Evolutionary conservation across 2,888 invertebrate species (phyloP), one percentile per base, ranked within the genome.

Genomic region (Eupelmus urozonus): DNA sequence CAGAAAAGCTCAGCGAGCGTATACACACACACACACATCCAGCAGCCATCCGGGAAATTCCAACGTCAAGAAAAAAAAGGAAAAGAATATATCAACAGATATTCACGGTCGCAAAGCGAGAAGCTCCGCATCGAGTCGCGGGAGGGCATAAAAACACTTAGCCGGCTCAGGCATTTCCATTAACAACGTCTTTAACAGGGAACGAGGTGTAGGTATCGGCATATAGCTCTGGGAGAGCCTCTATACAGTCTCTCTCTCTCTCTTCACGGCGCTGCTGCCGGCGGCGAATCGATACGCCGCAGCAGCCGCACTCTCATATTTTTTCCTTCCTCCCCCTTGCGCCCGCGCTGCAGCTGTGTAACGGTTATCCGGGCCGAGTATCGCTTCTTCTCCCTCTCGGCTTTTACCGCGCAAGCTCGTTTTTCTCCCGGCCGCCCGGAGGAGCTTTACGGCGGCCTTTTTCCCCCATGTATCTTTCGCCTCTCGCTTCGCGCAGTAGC

Each of bases 141-240:
- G 18, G 45, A 62, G 40, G 2, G 23, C 49, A 60, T 42, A 45
- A 63, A 72, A 70, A 76, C 53, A 70, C 63, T 69, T 57, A 63
- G 25, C 51, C n/a, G 29, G 53, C 49, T 59, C 29, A 18, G 40
- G 45, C n/a, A 76, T 76, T 76, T 76, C 63, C 59, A 76, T 76
- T 71, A 71, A 71, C 62, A 65, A 59, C 53, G 40, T 65, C 51
- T 65, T 59, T 71, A 65, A 45, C 51, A n/a, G 53, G 18, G 25
- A 59, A 16, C 53, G 34, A 63, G 62, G 5, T 34, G 9, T 34
- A 34, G 34, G 34, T 34, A 34, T 34, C 34, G 62, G 16, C n/a
- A n/a, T n/a, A n/a, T n/a, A 16, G 23, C 27, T 60, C 42, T 57
- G n/a, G n/a, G n/a, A n/a, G n/a, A n/a, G n/a, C n/a, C 13, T 18